Conservation (phyloP, 2,113 vertebrate species). For the Macrotis lagotis region DNA sequence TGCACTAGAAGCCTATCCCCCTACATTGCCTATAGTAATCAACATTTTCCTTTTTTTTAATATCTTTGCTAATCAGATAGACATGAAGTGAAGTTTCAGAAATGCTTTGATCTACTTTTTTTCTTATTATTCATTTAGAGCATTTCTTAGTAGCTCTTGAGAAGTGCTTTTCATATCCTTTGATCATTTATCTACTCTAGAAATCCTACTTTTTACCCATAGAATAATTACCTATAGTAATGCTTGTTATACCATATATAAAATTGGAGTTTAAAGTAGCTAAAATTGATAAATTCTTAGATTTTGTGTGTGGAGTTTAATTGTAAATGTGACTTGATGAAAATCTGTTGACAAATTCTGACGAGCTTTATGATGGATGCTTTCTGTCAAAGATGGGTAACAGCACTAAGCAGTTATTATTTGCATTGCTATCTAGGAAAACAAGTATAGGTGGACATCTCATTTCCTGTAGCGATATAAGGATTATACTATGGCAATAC, state of each 20-base stretch:
- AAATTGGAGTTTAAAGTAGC: neutral
- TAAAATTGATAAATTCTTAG: neutral
- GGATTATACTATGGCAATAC: neutral
- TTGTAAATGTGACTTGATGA: neutral
- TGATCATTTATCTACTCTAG: neutral
- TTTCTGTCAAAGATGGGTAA: neutral
- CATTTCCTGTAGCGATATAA: neutral
- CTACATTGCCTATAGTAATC: neutral
- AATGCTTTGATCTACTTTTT: neutral
- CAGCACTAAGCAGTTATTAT: neutral
- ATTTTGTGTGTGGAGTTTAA: neutral
- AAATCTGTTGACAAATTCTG: neutral
- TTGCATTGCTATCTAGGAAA: neutral
- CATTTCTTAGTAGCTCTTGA: neutral
- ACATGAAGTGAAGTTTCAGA: neutral
- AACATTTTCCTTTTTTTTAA: neutral
- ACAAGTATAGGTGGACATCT: neutral
- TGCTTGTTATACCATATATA: neutral
- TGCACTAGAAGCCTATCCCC: neutral
- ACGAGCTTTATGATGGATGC: neutral
- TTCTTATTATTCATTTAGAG: neutral
- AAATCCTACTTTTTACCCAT: neutral
- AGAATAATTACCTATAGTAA: neutral
- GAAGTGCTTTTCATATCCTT: neutral
- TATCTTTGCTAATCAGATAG: neutral